A percentile compares a stretch with the other conserved stretches of the same genome.
phyloP scores from a whole-genome alignment of 2,797 vertebrate species.

The Enteromius unitaeniatus region DNA sequence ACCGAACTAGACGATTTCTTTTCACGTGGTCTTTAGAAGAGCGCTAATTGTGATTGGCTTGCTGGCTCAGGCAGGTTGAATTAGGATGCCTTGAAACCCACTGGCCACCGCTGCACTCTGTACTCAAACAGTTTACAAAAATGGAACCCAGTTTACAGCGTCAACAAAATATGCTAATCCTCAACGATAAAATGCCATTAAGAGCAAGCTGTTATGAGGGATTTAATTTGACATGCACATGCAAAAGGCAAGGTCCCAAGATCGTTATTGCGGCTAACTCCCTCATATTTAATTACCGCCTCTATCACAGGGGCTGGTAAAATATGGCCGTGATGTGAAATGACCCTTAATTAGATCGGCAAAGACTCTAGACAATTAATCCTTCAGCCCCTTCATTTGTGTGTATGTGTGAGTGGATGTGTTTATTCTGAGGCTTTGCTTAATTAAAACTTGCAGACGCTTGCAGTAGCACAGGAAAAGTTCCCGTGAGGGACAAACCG shows the following conservation, averaged over 20 bases:
- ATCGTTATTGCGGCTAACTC: constrained; percentile 70
- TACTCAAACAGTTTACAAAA: constrained; percentile 25
- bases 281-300: constrained; percentile 74
- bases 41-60: constrained; percentile 62
- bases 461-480: constrained; percentile 63
- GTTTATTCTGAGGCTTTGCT: constrained; percentile 57
- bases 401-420: constrained; percentile 33
- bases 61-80: constrained; percentile 28
- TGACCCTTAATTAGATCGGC: constrained; percentile 80
- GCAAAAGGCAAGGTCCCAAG: constrained; percentile 74
- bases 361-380: constrained; percentile 69
- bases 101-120: constrained; percentile 7
- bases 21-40: constrained; percentile 59
- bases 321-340: constrained; percentile 73
- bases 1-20: too few species aligned
- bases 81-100: constrained; percentile 28
- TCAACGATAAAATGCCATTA: constrained; percentile 70
- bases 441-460: constrained; percentile 77
- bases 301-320: constrained; percentile 68
- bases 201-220: constrained; percentile 74
- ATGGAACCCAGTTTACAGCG: constrained; percentile 60
- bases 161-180: constrained; percentile 74
- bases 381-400: constrained; percentile 53
- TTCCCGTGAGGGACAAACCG: constrained; percentile 51
- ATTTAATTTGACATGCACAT: constrained; percentile 77